Conservation (phyloP, 2,888 invertebrate species). For the Epistrophella euchroma region DNA sequence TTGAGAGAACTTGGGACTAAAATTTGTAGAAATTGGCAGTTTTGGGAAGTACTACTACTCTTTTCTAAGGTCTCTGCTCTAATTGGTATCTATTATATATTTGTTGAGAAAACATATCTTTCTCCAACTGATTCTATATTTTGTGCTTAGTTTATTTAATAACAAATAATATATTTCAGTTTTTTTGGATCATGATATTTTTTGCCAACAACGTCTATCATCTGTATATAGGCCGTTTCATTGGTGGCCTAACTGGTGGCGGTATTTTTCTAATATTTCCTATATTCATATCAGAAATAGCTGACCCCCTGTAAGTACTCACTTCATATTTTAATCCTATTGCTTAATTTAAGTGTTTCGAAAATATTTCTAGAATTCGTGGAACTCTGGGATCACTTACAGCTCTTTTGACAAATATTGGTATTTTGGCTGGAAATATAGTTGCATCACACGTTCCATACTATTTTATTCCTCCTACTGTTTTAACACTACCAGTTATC, state of each 20-base stretch:
- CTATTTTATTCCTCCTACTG: slow-evolving; percentile 79
- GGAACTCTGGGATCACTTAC: slow-evolving; percentile 80
- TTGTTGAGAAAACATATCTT: too few relatives aligned
- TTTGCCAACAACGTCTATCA: slow-evolving; percentile 79
- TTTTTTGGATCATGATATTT: slow-evolving; percentile 80
- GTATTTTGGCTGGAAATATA: slow-evolving; percentile 80
- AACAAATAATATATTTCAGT: slow-evolving; percentile 55
- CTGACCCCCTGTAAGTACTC: slow-evolving; percentile 80
- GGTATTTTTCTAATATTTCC: slow-evolving; percentile 80
- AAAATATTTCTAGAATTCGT: slow-evolving; percentile 78
- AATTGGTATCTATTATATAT: too few relatives aligned
- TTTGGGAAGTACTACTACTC: too few relatives aligned
- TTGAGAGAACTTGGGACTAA: too few relatives aligned
- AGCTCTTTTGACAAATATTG: slow-evolving; percentile 80
- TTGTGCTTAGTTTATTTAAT: background rate
- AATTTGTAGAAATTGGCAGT: too few relatives aligned
- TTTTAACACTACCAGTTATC: slow-evolving; percentile 78
- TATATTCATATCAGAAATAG: slow-evolving; percentile 82
- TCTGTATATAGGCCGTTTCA: slow-evolving; percentile 80
- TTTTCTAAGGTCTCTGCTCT: too few relatives aligned
- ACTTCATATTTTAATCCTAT: background rate
- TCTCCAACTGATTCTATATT: too few relatives aligned
- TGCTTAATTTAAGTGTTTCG: background rate
- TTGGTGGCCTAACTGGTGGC: slow-evolving; percentile 81
- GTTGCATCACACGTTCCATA: slow-evolving; percentile 80